Conservation (phyloP, 2,113 vertebrate genomes). For the Chionodraco myersi region DNA sequence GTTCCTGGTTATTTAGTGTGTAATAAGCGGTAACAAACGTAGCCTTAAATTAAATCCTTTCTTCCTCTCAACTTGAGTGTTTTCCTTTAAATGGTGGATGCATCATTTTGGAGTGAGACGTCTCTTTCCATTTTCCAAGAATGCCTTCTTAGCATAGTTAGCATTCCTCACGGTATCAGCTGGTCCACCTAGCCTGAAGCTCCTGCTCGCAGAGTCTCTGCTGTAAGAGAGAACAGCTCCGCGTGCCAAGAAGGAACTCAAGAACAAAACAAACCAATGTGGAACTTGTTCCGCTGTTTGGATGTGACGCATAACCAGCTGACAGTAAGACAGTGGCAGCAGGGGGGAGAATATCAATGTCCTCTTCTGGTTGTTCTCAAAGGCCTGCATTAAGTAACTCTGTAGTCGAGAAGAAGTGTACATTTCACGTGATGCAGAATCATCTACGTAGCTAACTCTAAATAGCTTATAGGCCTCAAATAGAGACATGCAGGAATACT, state of each 20-base stretch:
- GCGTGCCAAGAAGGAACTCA: neutral
- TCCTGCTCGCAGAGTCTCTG: neutral
- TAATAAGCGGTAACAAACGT: too few species aligned
- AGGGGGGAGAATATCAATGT: neutral
- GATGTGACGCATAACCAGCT: slow-evolving; percentile 5
- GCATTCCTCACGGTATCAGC: slow-evolving; percentile 41
- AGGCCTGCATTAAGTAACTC: neutral
- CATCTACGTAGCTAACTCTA: too few species aligned
- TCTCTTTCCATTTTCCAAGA: neutral
- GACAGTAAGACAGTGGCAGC: neutral
- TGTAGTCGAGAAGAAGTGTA: neutral
- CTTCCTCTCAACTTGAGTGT: too few species aligned
- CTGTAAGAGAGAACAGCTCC: neutral
- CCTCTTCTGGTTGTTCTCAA: neutral
- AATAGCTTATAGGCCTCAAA: too few species aligned
- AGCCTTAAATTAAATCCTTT: too few species aligned
- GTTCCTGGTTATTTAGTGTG: too few species aligned
- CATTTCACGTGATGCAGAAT: too few species aligned
- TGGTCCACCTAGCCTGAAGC: slow-evolving; percentile 27
- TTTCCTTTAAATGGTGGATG: too few species aligned
- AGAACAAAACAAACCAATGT: neutral
- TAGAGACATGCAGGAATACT: too few species aligned
- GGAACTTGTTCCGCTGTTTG: neutral
- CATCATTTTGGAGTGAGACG: too few species aligned
- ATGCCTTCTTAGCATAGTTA: slow-evolving; percentile 31